Conservation (phyloP, 2,113 vertebrate genomes). For the Hylia prasina region DNA sequence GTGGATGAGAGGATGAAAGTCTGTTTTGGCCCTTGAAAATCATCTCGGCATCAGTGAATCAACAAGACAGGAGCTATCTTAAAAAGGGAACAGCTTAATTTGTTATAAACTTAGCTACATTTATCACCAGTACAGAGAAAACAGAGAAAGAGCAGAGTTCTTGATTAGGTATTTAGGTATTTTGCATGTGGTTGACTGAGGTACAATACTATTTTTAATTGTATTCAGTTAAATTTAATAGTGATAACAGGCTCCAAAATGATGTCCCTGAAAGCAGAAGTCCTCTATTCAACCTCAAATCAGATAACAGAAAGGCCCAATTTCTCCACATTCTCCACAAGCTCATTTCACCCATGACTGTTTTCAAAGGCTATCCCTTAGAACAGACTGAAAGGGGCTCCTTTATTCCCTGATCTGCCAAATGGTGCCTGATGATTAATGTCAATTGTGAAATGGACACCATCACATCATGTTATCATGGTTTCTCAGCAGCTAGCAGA, state of each 20-base stretch:
- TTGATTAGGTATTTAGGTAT: not conserved
- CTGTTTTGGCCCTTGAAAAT: conserved; percentile 3
- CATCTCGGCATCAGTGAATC: not conserved
- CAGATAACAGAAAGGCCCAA: not conserved
- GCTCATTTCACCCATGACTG: not conserved
- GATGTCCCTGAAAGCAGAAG: not conserved
- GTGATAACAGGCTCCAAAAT: not conserved
- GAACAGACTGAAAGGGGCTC: not conserved
- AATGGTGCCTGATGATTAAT: not conserved
- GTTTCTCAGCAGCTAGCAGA: not conserved
- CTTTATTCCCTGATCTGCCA: not conserved
- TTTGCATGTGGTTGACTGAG: not conserved
- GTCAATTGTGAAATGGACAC: not conserved
- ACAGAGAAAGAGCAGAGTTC: not conserved
- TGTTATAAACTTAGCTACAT: conserved; percentile 9
- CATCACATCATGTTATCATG: not conserved
- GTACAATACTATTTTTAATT: conserved; percentile 19
- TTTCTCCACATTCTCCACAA: not conserved
- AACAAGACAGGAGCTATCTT: not conserved
- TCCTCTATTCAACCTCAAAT: not conserved
- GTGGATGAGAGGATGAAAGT: not conserved
- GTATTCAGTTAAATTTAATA: conserved; percentile 23
- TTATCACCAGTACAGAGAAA: not conserved
- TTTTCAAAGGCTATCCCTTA: not conserved
- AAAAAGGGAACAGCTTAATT: conserved; percentile 19